These are phyloP conservation scores for Neoitamus cyanurus DNA, from an alignment of 2,888 invertebrate genomes.

Conservation along the genomic window DNA sequence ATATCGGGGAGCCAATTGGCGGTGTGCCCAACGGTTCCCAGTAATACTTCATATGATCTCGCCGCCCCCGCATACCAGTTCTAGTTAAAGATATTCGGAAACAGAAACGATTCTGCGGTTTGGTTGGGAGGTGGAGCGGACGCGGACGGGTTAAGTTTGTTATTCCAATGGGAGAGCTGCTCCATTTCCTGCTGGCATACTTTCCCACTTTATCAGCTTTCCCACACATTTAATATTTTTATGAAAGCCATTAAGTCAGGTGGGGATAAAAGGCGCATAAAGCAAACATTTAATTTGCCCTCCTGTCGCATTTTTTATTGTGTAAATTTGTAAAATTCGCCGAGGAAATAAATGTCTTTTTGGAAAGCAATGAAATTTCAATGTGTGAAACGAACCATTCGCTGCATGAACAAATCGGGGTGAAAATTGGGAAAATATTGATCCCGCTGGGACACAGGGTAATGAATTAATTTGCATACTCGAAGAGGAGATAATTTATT, in stretches of 20 bases:
- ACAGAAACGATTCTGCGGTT: neutral
- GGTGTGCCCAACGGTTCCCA: neutral
- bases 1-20: neutral
- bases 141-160: neutral
- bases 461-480: neutral
- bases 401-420: neutral
- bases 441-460: neutral
- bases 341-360: neutral
- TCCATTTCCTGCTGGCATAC: neutral
- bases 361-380: neutral
- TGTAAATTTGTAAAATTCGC: neutral
- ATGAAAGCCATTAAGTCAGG: neutral
- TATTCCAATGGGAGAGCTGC: neutral
- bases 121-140: neutral
- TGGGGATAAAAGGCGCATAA: neutral
- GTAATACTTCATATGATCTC: neutral
- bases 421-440: neutral
- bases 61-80: neutral
- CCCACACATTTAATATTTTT: constrained; percentile 5
- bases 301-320: neutral
- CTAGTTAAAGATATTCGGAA: neutral
- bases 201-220: neutral
- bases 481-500: neutral
- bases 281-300: neutral
- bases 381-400: neutral